Percentiles rank a stretch among this genome's conserved stretches.
phyloP scores from a whole-genome alignment of 2,888 invertebrate genomes.

The Nezara viridula region DNA sequence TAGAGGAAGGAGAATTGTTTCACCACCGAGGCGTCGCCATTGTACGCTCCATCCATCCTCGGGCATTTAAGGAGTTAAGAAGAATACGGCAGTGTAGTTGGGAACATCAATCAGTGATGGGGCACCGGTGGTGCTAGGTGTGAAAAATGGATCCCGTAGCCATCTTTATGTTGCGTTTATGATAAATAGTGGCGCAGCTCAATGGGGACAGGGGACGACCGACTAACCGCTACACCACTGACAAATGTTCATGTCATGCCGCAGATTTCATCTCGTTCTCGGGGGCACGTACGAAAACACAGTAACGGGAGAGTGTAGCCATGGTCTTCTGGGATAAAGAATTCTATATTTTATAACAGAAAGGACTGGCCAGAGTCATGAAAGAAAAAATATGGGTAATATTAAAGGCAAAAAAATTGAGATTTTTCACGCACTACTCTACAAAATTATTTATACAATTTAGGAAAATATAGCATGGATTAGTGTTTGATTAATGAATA shows the following conservation, averaged over 20 bases:
- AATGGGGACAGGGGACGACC: conserved; percentile 44
- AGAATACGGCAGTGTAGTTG: conserved; percentile 36
- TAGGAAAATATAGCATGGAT: no score
- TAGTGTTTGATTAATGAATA: no score
- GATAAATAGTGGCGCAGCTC: conserved; percentile 45
- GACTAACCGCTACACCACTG: conserved; percentile 39
- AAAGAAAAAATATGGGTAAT: no score
- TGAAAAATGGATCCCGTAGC: conserved; percentile 41
- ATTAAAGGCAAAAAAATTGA: no score
- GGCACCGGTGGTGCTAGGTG: conserved; percentile 9
- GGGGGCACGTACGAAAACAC: neutral
- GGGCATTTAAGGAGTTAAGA: conserved; percentile 32
- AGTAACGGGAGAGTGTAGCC: neutral
- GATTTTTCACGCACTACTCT: no score
- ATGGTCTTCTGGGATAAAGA: neutral
- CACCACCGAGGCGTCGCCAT: conserved; percentile 21
- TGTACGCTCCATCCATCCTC: conserved; percentile 47
- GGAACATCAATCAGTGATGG: conserved; percentile 50
- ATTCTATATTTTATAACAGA: neutral
- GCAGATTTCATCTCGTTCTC: conserved; percentile 44
- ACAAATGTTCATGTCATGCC: conserved; percentile 49
- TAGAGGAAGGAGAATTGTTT: conserved; percentile 32
- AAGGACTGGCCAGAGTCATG: neutral
- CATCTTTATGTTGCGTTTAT: conserved; percentile 50
- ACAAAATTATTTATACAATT: no score